These are phyloP conservation scores for Nothobranchius kuhntae DNA, from an alignment of 2,113 vertebrate genomes.

Conservation along the genomic window DNA sequence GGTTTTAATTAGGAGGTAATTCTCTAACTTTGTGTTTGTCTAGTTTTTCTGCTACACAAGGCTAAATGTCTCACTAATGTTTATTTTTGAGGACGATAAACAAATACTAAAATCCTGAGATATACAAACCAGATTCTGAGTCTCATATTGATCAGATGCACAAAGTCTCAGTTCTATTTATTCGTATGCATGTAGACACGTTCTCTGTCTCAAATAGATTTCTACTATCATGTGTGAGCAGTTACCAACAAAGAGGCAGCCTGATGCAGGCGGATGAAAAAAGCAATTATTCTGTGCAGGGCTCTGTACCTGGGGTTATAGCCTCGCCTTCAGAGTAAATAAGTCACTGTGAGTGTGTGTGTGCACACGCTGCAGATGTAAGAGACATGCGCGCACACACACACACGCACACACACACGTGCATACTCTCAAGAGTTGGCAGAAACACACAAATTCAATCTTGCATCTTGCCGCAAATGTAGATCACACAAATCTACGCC, in stretches of 20 bases:
- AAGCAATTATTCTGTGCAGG: constrained; percentile 73
- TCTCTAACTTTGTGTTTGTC: not conserved
- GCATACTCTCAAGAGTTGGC: constrained; percentile 28
- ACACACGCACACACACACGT: constrained; percentile 24
- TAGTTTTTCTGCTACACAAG: constrained; percentile 6
- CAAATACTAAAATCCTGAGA: not conserved
- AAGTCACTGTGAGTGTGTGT: constrained; percentile 63
- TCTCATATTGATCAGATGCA: constrained; percentile 25
- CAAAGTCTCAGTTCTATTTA: constrained; percentile 49
- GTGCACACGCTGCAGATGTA: constrained; percentile 47
- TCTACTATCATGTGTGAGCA: constrained; percentile 63
- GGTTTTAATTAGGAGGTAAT: not conserved
- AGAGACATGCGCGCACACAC: not conserved
- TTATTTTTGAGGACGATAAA: not conserved
- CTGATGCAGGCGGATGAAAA: constrained; percentile 55
- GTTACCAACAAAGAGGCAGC: constrained; percentile 64
- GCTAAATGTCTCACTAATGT: not conserved
- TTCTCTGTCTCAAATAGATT: constrained; percentile 66
- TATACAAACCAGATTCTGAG: constrained; percentile 11
- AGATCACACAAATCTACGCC: constrained; percentile 44
- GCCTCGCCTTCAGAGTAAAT: constrained; percentile 75
- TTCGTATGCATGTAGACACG: constrained; percentile 60
- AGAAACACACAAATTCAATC: constrained; percentile 65
- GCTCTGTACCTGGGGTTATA: constrained; percentile 69
- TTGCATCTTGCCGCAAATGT: constrained; percentile 53